Conservation (phyloP, 2,797 vertebrate species). For the Micromesistius poutassou region DNA sequence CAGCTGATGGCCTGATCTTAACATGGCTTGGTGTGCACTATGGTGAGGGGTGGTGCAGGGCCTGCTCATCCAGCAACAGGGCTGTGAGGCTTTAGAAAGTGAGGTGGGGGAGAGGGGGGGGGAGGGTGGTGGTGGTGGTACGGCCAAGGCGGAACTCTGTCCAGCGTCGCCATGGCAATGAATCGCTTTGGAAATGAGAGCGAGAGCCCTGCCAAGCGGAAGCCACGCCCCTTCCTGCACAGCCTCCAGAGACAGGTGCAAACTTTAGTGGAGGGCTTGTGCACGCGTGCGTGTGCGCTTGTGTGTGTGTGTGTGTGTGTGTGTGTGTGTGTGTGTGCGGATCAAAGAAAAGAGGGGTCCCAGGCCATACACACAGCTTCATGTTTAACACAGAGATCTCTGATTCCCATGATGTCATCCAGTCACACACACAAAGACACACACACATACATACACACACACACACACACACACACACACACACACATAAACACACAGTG, state of each 20-base stretch:
- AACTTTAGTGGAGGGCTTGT: slow-evolving; percentile 26
- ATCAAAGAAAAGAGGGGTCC: slow-evolving; percentile 1
- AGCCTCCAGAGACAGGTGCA: slow-evolving; percentile 62
- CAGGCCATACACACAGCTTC: slow-evolving; percentile 31
- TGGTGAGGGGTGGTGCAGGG: background rate
- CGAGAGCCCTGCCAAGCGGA: slow-evolving; percentile 39
- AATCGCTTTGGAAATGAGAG: slow-evolving; percentile 28
- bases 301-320: slow-evolving; percentile 27
- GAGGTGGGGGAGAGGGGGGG: background rate
- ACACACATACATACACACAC: background rate
- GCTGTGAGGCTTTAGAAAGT: background rate
- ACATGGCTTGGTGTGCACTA: background rate
- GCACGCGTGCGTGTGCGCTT: slow-evolving; percentile 26
- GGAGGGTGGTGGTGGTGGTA: background rate
- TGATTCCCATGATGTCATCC: slow-evolving; percentile 66
- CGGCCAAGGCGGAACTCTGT: slow-evolving; percentile 31
- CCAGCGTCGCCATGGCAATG: slow-evolving; percentile 49
- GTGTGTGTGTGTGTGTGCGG: slow-evolving; percentile 7
- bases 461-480: background rate
- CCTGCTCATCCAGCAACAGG: background rate
- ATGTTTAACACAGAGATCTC: slow-evolving; percentile 52
- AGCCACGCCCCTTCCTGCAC: slow-evolving; percentile 57
- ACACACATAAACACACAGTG: background rate
- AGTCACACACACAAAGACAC: slow-evolving; percentile 11
- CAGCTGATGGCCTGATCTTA: no score